Percentiles rank a stretch among this genome's conserved stretches.
These are phyloP conservation scores for Calliopsis andreniformis DNA, from an alignment of 1,140 invertebrate genomes.

Conservation along the genomic window DNA sequence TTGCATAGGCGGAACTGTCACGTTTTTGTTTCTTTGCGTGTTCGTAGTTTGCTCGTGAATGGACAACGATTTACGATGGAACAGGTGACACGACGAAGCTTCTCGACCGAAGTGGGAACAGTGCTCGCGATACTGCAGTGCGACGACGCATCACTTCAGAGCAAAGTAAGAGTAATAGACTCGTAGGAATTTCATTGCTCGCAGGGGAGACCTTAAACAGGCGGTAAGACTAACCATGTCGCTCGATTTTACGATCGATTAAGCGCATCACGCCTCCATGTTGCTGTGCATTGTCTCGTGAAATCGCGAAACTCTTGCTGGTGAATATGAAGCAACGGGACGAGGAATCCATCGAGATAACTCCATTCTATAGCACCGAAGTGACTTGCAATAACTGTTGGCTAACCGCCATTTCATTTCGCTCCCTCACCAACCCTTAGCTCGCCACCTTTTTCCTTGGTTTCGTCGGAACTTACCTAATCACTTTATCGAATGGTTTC, in stretches of 20 bases:
- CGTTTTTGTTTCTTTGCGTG: background rate
- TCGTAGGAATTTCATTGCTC: background rate
- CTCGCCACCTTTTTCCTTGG: conserved; percentile 50
- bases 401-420: conserved; percentile 58
- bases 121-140: background rate
- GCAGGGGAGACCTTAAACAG: conserved; percentile 4
- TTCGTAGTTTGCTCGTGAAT: background rate
- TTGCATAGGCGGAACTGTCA: background rate
- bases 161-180: too few relatives aligned
- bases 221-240: conserved; percentile 32
- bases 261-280: conserved; percentile 7
- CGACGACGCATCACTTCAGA: conserved; percentile 12
- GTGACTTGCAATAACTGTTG: conserved; percentile 62
- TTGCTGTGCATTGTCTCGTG: conserved; percentile 44
- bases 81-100: background rate
- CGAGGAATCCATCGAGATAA: conserved; percentile 18
- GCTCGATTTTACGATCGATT: conserved; percentile 45
- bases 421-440: background rate
- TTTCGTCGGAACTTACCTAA: conserved; percentile 72
- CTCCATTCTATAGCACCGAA: conserved; percentile 39
- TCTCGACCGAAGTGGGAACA: background rate
- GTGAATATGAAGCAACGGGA: conserved; percentile 50
- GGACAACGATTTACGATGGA: background rate
- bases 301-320: conserved; percentile 47
- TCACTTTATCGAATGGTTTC: conserved; percentile 74